Conservation (phyloP, 2,888 invertebrate species). For the Campoplex nolae region DNA sequence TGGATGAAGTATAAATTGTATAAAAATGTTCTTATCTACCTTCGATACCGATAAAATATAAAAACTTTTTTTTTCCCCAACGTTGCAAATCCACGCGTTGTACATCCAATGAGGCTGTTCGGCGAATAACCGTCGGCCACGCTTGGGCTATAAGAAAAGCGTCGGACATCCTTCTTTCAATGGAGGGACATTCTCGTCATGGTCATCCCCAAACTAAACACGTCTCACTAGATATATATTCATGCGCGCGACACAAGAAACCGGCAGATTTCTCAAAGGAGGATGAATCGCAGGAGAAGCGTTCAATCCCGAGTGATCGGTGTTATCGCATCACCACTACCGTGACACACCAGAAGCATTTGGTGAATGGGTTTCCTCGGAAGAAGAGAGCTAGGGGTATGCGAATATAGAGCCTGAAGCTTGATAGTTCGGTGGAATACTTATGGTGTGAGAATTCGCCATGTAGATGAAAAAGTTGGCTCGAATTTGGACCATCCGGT, state of each 20-base stretch:
- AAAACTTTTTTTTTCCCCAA: background rate
- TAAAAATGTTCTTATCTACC: background rate
- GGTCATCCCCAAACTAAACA: background rate
- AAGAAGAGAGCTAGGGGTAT: conserved; percentile 43
- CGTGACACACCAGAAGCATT: conserved; percentile 52
- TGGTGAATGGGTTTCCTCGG: conserved; percentile 64
- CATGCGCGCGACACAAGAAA: conserved; percentile 33
- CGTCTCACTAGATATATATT: background rate
- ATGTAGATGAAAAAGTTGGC: background rate
- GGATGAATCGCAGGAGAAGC: conserved; percentile 84
- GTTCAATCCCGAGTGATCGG: conserved; percentile 84
- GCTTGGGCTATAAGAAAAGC: conserved; percentile 28
- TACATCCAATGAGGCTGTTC: conserved; percentile 25
- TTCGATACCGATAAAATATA: background rate
- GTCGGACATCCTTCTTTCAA: conserved; percentile 60
- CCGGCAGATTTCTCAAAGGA: conserved; percentile 75
- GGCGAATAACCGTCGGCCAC: conserved; percentile 13
- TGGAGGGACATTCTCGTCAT: conserved; percentile 49
- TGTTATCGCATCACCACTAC: conserved; percentile 71
- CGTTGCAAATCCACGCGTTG: conserved; percentile 5
- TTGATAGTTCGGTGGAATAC: conserved; percentile 25
- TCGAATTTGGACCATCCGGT: background rate
- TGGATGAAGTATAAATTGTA: background rate
- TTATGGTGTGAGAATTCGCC: conserved; percentile 31
- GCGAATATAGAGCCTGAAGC: conserved; percentile 22